These are phyloP conservation scores for Eumerus sabulonum DNA, from an alignment of 2,888 invertebrate species.

Conservation along the genomic window DNA sequence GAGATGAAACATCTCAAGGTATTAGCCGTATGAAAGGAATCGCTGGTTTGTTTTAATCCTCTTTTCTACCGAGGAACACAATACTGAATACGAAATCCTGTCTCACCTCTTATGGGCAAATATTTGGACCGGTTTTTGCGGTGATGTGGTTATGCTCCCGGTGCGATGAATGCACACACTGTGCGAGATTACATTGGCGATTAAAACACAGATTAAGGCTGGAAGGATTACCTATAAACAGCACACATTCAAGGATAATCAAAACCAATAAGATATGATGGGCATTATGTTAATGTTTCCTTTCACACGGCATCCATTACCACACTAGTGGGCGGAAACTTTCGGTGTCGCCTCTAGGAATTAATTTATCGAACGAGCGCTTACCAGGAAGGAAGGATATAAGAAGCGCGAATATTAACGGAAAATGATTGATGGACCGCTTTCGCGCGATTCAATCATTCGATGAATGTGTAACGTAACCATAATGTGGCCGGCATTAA, in stretches of 20 bases:
- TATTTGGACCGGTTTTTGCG: slow-evolving; percentile 53
- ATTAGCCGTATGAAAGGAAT: slow-evolving; percentile 10
- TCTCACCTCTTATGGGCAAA: slow-evolving; percentile 41
- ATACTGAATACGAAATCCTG: slow-evolving; percentile 31
- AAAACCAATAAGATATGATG: slow-evolving; percentile 34
- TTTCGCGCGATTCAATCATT: slow-evolving; percentile 54
- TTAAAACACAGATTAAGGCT: slow-evolving; percentile 60
- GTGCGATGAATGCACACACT: slow-evolving; percentile 48
- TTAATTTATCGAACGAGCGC: slow-evolving; percentile 37
- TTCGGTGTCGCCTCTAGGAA: slow-evolving; percentile 43
- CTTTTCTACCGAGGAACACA: slow-evolving; percentile 4
- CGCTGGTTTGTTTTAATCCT: slow-evolving; percentile 21
- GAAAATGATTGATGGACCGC: slow-evolving; percentile 63
- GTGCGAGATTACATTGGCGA: slow-evolving; percentile 45
- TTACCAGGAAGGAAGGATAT: background rate
- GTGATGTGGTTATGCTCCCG: slow-evolving; percentile 57
- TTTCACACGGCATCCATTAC: background rate
- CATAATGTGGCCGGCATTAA: no score
- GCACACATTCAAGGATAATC: slow-evolving; percentile 17
- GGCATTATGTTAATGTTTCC: slow-evolving; percentile 12
- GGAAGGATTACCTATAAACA: slow-evolving; percentile 13
- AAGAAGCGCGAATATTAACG: slow-evolving; percentile 12
- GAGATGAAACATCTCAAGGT: slow-evolving; percentile 41
- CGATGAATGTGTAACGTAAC: slow-evolving; percentile 33
- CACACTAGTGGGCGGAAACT: background rate